Conservation (phyloP, 37 sponge, comb jelly and placozoan genomes). For the Chondrilla cf. caribensis region DNA sequence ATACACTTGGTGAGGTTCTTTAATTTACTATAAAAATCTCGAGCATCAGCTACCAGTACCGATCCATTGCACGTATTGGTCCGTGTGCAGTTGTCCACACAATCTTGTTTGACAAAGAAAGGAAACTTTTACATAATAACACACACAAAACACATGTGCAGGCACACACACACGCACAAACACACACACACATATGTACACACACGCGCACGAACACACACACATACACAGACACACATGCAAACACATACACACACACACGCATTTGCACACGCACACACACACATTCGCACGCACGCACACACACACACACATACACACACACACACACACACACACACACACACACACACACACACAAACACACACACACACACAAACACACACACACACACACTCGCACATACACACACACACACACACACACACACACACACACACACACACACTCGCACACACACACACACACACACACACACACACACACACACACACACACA, state of each 20-base stretch:
- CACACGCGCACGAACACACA: too few species aligned
- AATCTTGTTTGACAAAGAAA: background rate
- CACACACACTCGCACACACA: background rate
- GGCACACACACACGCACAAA: background rate
- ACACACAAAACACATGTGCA: background rate
- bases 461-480: too few species aligned
- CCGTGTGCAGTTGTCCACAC: background rate
- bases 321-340: too few species aligned
- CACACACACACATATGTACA: background rate
- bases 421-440: background rate
- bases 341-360: background rate
- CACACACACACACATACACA: too few species aligned
- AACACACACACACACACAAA: background rate
- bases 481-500: too few species aligned
- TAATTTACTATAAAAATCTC: background rate
- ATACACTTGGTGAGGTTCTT: constrained; percentile 1
- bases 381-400: background rate
- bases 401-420: background rate
- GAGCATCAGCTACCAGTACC: background rate
- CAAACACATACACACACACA: background rate
- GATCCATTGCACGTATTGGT: background rate
- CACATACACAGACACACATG: too few species aligned
- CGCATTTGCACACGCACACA: background rate
- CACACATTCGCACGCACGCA: background rate
- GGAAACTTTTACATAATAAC: background rate